A percentile compares a stretch with the other conserved stretches of the same genome.
These are phyloP conservation scores for Sinohyriopsis cumingii DNA, from an alignment of 2,888 invertebrate genomes.

Conservation along the genomic window DNA sequence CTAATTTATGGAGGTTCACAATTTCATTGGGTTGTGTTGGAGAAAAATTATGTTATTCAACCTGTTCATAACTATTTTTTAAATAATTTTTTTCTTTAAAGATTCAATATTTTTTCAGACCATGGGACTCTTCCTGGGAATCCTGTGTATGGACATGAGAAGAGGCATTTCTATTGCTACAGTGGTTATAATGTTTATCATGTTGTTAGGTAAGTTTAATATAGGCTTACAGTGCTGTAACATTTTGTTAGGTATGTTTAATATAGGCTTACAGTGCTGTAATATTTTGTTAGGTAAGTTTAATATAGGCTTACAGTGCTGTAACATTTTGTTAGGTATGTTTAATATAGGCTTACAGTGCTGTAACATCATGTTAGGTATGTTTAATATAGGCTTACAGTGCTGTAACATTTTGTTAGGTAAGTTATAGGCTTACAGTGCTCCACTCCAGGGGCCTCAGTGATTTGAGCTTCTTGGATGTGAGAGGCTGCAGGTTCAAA, in stretches of 20 bases:
- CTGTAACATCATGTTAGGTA: no score
- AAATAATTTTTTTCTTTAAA: no score
- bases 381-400: background rate
- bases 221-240: background rate
- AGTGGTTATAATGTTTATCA: constrained; percentile 83
- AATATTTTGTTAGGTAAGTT: constrained; percentile 74
- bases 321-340: constrained; percentile 74
- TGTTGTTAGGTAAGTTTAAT: constrained; percentile 73
- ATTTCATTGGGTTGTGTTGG: no score
- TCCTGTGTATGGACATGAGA: constrained; percentile 84
- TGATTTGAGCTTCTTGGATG: no score
- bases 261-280: background rate
- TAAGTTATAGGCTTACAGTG: constrained; percentile 14
- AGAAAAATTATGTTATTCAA: no score
- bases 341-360: background rate
- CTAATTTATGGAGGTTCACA: no score
- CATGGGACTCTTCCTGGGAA: constrained; percentile 83
- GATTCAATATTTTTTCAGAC: constrained; percentile 41
- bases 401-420: constrained; percentile 74
- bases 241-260: constrained; percentile 75
- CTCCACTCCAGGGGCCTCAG: no score
- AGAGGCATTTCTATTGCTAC: constrained; percentile 86
- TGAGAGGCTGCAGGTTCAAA: no score
- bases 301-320: background rate
- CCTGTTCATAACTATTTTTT: no score